Percentiles rank a stretch among this genome's conserved stretches.
These are phyloP conservation scores for Leiothrix lutea DNA, from an alignment of 2,113 vertebrate species.

Conservation along the genomic window DNA sequence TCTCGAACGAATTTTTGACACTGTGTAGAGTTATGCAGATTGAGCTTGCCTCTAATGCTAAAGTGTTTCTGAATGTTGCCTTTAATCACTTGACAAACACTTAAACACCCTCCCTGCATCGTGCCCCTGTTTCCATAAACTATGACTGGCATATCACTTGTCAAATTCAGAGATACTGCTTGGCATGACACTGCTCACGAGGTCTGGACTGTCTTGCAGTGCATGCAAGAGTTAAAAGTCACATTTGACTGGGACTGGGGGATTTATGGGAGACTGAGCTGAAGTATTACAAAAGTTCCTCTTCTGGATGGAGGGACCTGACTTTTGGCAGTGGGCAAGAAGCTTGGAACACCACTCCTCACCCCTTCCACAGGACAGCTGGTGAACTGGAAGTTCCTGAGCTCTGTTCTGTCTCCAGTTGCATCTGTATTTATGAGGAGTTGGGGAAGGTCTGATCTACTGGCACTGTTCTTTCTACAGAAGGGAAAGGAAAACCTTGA, in stretches of 20 bases:
- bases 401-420: neutral
- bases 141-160: neutral
- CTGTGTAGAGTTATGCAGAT: neutral
- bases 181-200: neutral
- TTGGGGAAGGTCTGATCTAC: neutral
- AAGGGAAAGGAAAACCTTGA: neutral
- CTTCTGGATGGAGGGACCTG: neutral
- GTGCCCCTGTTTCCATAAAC: neutral
- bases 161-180: neutral
- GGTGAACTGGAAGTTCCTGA: neutral
- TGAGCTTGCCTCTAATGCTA: neutral
- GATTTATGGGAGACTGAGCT: neutral
- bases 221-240: neutral
- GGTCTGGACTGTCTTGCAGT: neutral
- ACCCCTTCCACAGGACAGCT: fast-evolving
- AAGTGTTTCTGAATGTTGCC: neutral
- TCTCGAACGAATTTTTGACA: constrained; percentile 2
- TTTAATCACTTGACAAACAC: neutral
- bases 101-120: neutral
- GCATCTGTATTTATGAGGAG: neutral
- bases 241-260: neutral
- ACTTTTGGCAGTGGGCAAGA: no score
- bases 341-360: neutral
- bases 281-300: neutral
- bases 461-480: neutral